phyloP scores from a whole-genome alignment of 2,797 vertebrate species.

The Microcaecilia unicolor region DNA sequence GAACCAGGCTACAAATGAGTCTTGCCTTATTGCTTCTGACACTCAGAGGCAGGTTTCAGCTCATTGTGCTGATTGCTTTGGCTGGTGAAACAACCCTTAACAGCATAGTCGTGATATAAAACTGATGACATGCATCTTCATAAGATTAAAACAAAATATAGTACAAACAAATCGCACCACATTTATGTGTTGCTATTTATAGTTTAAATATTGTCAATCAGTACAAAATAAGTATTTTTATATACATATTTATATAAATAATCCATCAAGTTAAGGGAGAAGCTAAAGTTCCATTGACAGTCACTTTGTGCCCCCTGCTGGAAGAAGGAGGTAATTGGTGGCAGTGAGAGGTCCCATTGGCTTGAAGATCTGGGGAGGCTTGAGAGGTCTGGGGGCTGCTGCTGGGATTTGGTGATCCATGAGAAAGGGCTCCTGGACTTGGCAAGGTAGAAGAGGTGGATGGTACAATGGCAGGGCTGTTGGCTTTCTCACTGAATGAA shows the following conservation, averaged over 20 bases:
- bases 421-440: conserved; percentile 57
- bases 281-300: conserved; percentile 66
- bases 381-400: conserved; percentile 52
- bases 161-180: conserved; percentile 7
- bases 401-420: conserved; percentile 42
- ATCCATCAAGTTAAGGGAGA: conserved; percentile 43
- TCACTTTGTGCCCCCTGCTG: conserved; percentile 69
- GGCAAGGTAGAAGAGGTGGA: conserved; percentile 59
- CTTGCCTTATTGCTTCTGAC: too few relatives aligned
- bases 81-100: too few relatives aligned
- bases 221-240: conserved; percentile 62
- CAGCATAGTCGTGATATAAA: too few relatives aligned
- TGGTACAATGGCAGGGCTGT: conserved; percentile 66
- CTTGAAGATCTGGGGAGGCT: conserved; percentile 35
- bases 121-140: too few relatives aligned
- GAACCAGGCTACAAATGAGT: too few relatives aligned
- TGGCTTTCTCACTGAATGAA: conserved; percentile 87
- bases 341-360: conserved; percentile 12
- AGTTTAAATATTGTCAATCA: conserved; percentile 48
- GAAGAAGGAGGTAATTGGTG: conserved; percentile 41
- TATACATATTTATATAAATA: conserved; percentile 50
- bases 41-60: too few relatives aligned
- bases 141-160: not conserved
- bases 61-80: too few relatives aligned
- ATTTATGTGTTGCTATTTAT: conserved; percentile 14